Percentiles rank a stretch among this genome's conserved stretches.
Conservation (phyloP, 2,797 vertebrate species). For the Fistularia tabacaria region DNA sequence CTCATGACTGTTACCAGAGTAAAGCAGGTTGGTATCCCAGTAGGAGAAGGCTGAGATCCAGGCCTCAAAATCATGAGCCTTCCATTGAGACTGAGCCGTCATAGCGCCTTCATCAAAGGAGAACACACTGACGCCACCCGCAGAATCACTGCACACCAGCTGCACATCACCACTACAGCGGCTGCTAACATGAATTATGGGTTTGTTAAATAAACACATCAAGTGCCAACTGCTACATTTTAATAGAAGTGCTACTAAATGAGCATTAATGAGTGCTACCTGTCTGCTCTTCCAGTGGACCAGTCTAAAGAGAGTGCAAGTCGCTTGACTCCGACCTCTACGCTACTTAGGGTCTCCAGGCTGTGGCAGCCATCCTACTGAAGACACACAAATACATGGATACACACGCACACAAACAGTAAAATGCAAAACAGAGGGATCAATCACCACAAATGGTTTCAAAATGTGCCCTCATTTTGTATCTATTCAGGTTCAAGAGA, state of each 20-base stretch:
- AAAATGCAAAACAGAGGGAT: neutral
- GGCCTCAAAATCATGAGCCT: constrained; percentile 90
- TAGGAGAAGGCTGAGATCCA: constrained; percentile 97
- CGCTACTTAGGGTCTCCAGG: constrained; percentile 70
- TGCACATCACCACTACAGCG: constrained; percentile 64
- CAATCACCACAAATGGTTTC: no score
- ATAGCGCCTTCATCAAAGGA: constrained; percentile 70
- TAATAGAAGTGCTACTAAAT: neutral
- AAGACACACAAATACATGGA: constrained; percentile 54
- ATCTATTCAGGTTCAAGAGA: no score
- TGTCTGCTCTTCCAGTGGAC: constrained; percentile 83
- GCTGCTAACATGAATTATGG: constrained; percentile 38
- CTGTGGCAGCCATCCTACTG: constrained; percentile 75
- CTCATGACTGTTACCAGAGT: constrained; percentile 91
- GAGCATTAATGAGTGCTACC: constrained; percentile 63
- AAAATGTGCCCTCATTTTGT: no score
- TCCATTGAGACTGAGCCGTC: constrained; percentile 78
- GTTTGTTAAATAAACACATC: neutral
- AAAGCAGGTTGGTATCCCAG: constrained; percentile 87
- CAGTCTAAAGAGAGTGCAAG: constrained; percentile 92
- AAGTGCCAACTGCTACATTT: neutral
- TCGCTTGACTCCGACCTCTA: constrained; percentile 72
- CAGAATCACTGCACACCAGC: constrained; percentile 89
- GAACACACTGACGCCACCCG: constrained; percentile 81
- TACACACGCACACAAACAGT: neutral